A percentile compares a stretch with the other conserved stretches of the same genome.
Conservation (phyloP, 2,888 invertebrate genomes). For the Myopa testacea region DNA sequence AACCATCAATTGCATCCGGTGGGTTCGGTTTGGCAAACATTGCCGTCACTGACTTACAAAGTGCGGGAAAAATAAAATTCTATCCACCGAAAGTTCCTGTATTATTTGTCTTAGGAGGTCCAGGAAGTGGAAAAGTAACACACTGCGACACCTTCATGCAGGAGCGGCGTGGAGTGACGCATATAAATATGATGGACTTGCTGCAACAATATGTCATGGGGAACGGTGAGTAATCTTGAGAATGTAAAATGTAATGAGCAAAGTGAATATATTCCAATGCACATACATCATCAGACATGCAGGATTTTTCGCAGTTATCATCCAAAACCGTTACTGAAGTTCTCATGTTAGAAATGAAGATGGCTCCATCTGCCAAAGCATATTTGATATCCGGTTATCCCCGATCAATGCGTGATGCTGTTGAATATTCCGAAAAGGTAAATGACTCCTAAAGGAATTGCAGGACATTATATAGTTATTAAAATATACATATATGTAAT, state of each 20-base stretch:
- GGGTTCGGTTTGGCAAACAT: constrained; percentile 72
- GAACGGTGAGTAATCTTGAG: constrained; percentile 75
- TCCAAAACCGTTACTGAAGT: constrained; percentile 91
- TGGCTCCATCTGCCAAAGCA: constrained; percentile 88
- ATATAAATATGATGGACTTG: constrained; percentile 92
- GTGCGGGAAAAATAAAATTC: constrained; percentile 84
- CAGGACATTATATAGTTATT: background rate
- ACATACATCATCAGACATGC: constrained; percentile 76
- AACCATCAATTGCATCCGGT: constrained; percentile 54
- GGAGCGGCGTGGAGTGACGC: constrained; percentile 85
- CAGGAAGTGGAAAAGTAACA: constrained; percentile 97
- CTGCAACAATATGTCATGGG: constrained; percentile 90
- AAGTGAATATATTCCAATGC: background rate
- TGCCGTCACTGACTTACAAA: constrained; percentile 79
- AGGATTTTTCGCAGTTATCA: constrained; percentile 86
- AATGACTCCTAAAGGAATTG: background rate
- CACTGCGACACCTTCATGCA: constrained; percentile 93
- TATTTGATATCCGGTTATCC: constrained; percentile 92
- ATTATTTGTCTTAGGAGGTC: constrained; percentile 92
- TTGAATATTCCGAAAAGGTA: constrained; percentile 92
- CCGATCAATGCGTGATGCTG: constrained; percentile 90
- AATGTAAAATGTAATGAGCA: no score
- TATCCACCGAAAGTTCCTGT: constrained; percentile 89
- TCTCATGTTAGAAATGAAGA: constrained; percentile 92
- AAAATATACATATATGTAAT: no score